Base-by-base conservation (phyloP, 2,797 vertebrate species). In the Euthynnus affinis region DNA sequence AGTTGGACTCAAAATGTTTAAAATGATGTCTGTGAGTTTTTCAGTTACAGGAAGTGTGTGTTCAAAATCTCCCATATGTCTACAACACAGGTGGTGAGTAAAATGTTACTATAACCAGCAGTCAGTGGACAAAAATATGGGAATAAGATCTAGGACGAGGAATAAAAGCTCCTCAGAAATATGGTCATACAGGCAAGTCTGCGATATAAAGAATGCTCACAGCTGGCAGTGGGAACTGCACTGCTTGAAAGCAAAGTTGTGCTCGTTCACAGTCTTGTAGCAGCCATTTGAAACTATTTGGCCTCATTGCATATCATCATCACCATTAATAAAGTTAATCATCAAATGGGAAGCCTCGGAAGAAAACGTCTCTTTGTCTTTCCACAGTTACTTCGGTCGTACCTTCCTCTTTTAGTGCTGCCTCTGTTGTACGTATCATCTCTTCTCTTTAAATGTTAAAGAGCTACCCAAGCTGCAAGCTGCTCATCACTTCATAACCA, bases 401-500 rank as follows among this genome's bases (percentile, higher is more conserved):
- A 49, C 15, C 27, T 58, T 57, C 18, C 18, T 42, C 25, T 22
- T 9, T 48, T 6, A 53, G 22, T 13, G 22, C 48, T 29, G 51
- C 58, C 22, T 20, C 22, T 49, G 73, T 15, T 60, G 46, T 64
- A 22, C 1, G 3, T 37, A 76, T 64, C 23, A 64, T 70, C 69
- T 61, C 44, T 32, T 37, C 42, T 60, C n/a, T 74, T 65, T 64
- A 55, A 67, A 75, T 59, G 52, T 60, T 60, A 76, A 67, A 72
- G 25, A 64, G 71, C 17, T 14, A 56, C 25, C 71, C 9, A 18
- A n/a, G n/a, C n/a, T 34, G 22, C 15, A 20, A 17, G 20, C 9
- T 49, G 52, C 23, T 29, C 37, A 46, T 49, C 46, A 18, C 37
- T 37, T 60, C 51, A 20, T 15, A 17, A 37, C 22, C 23, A 55